Evolutionary conservation across 2,797 vertebrate genomes (phyloP).

Genomic region (Bradypodion pumilum): DNA sequence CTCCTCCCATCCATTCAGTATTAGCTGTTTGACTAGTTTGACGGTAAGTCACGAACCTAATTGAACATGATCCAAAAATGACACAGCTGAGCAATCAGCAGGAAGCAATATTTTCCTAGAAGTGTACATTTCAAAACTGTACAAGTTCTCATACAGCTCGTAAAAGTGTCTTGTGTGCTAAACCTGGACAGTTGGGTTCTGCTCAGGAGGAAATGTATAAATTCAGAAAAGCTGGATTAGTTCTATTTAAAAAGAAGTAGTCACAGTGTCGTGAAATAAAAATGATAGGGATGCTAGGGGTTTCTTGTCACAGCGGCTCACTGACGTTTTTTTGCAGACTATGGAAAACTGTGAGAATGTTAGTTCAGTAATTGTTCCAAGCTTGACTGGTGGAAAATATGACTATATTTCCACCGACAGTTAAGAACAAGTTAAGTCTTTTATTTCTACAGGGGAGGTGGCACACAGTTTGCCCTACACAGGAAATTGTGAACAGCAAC

Average conservation of each 20-base stretch:
- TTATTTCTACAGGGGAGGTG: slow-evolving; percentile 81
- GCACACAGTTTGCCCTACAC: slow-evolving; percentile 77
- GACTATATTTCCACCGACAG: slow-evolving; percentile 87
- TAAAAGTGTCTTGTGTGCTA: slow-evolving; percentile 56
- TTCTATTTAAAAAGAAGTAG: slow-evolving; percentile 47
- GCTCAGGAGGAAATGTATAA: slow-evolving; percentile 45
- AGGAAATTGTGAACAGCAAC: slow-evolving; percentile 78
- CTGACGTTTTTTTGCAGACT: slow-evolving; percentile 86
- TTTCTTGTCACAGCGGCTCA: slow-evolving; percentile 83
- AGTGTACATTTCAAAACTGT: slow-evolving; percentile 70
- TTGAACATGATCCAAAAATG: slow-evolving; percentile 77
- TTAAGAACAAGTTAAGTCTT: slow-evolving; percentile 80
- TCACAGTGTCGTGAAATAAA: slow-evolving; percentile 57
- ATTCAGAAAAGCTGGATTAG: slow-evolving; percentile 51
- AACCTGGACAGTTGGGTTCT: slow-evolving; percentile 54
- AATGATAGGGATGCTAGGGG: slow-evolving; percentile 79
- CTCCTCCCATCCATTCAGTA: slow-evolving; percentile 59
- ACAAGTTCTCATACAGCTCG: slow-evolving; percentile 64
- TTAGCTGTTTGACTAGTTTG: slow-evolving; percentile 71
- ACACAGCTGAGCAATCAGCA: slow-evolving; percentile 77
- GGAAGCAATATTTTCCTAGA: slow-evolving; percentile 78
- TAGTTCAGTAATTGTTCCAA: slow-evolving; percentile 85
- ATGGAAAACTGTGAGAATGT: slow-evolving; percentile 90
- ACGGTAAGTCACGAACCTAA: slow-evolving; percentile 72
- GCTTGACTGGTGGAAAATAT: slow-evolving; percentile 85